Evolutionary conservation across 2,113 vertebrate genomes (phyloP), one percentile per base, ranked within the genome.

Genomic region (Xiphias gladius): DNA sequence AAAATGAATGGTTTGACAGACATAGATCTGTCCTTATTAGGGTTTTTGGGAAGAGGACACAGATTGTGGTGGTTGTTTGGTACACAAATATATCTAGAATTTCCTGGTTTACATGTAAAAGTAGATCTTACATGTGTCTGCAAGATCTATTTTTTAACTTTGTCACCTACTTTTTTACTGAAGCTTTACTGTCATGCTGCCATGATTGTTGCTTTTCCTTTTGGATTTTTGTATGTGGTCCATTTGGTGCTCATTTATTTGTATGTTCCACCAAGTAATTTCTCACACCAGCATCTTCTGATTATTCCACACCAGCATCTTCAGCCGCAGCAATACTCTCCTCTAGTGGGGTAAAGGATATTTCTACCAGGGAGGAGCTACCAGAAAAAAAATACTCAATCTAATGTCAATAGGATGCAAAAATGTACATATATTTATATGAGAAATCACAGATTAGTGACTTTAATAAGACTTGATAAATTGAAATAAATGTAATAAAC

Each of bases 1-100:
- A 88, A 72, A 78, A 83, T 71, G 54, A 20, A 66, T 17, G 2
- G 3, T 80, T 73, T 76, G 28, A 16, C 63, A 71, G 20, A 77
- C n/a, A 48, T 13, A 32, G 35, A 63, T 9, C 9, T 3, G 7
- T 66, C 4, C 67, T 24, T 16, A 30, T 59, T 58, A 11, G 11
- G 39, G 7, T 28, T 35, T 41, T 24, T 52, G 43, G 39, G 28
- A 35, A 68, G 13, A 26, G 26, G 41, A 52, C 32, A 32, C 50
- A 32, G 52, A 75, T 10, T 30, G 13, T 66, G 24, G 8, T 0
- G 57, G 62, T 28, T 46, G 13, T 63, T 14, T 39, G 55, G 55
- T 28, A 16, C 2, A 7, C 12, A 54, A 19, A 58, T 19, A 58
- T 19, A 24, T 66, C 14, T 32, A 0, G 32, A 32, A 8, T 70